phyloP scores from a whole-genome alignment of 2,888 invertebrate genomes.

The Eupithecia exiguata region DNA sequence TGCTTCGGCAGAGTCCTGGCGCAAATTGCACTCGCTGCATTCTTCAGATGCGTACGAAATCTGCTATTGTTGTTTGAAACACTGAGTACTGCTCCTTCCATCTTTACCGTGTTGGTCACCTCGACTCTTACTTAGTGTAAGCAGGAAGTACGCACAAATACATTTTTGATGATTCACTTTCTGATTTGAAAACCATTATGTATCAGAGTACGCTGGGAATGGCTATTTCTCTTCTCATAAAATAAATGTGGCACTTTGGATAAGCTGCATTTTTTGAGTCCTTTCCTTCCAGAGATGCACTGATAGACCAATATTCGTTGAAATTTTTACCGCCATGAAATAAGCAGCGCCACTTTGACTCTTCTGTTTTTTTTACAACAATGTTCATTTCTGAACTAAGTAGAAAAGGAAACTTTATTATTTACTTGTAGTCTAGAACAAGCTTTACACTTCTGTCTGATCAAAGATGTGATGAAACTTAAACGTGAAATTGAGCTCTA shows the following conservation, averaged over 20 bases:
- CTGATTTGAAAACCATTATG: conserved; percentile 38
- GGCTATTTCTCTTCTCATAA: conserved; percentile 29
- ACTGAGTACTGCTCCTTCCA: conserved; percentile 82
- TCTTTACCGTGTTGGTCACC: conserved; percentile 50
- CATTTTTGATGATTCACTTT: conserved; percentile 56
- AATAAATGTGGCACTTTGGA: conserved; percentile 32
- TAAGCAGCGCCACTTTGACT: conserved; percentile 40
- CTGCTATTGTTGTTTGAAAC: conserved; percentile 75
- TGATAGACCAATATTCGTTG: conserved; percentile 31
- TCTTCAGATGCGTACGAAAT: conserved; percentile 76
- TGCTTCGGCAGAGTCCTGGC: conserved; percentile 78
- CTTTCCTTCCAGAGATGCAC: conserved; percentile 28
- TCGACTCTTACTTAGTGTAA: conserved; percentile 59
- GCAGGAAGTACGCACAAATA: conserved; percentile 55
- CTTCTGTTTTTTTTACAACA: conserved; percentile 35
- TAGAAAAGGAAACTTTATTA: conserved; percentile 22
- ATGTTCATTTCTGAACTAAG: conserved; percentile 45
- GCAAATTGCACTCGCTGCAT: conserved; percentile 78
- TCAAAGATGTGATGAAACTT: conserved; percentile 5
- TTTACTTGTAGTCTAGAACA: background rate
- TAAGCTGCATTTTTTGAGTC: conserved; percentile 38
- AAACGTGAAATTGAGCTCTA: background rate
- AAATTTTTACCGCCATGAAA: conserved; percentile 44
- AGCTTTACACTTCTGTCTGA: background rate
- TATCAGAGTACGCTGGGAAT: conserved; percentile 1